These are phyloP conservation scores for Periophthalmus modestus DNA, from an alignment of 2,113 vertebrate species.

Conservation along the genomic window DNA sequence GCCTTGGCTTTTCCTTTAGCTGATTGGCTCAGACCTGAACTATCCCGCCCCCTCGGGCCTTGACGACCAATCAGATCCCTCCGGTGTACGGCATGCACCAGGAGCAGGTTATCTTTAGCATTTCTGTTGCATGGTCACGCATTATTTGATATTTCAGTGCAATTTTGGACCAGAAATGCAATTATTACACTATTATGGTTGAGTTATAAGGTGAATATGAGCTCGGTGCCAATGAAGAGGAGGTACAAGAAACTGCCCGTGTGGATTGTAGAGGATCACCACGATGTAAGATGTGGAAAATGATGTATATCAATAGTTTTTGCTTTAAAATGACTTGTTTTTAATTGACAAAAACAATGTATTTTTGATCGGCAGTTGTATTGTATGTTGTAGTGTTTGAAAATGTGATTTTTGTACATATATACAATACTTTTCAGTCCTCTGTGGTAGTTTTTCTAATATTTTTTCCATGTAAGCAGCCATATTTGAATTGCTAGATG, in stretches of 20 bases:
- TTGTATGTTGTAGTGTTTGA: too few species aligned
- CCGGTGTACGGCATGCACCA: neutral
- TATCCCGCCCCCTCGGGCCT: neutral
- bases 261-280: conserved; percentile 93
- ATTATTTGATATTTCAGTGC: neutral
- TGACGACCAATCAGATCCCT: neutral
- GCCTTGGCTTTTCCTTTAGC: neutral
- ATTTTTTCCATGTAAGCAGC: too few species aligned
- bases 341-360: too few species aligned
- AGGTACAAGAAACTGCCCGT: conserved; percentile 83
- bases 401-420: too few species aligned
- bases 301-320: neutral
- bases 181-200: neutral
- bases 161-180: neutral
- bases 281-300: conserved; percentile 82
- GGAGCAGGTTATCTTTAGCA: neutral
- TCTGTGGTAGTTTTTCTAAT: too few species aligned
- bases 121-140: neutral
- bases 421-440: too few species aligned
- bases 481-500: too few species aligned
- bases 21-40: neutral
- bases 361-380: too few species aligned
- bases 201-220: conserved; percentile 44
- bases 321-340: neutral
- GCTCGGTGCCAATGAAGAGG: conserved; percentile 56